Base-by-base conservation (phyloP, 2,888 invertebrate species). In the Tenthredo amoena region DNA sequence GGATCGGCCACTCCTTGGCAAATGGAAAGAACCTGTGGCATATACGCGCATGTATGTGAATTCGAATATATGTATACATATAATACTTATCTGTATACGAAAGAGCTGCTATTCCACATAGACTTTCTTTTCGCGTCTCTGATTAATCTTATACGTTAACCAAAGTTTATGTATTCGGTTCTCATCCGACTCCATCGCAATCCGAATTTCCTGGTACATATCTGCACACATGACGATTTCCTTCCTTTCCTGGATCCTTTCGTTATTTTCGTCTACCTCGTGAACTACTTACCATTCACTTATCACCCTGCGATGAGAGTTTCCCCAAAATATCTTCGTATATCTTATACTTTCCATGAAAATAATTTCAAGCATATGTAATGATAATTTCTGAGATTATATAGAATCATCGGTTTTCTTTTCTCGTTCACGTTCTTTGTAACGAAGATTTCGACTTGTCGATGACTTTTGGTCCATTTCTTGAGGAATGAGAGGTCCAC, bases 101-200 rank as follows among this genome's bases (percentile, higher is more conserved):
- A n/a, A 37, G 10, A 65, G 21, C 10, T 31, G 62, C 81, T 77
- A 74, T 74, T 81, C 71, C 68, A 34, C 76, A 68, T 65, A 40
- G 83, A 86, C 87, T 87, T 87, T 87, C 87, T 85, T 87, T 87
- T 87, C 83, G 79, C 47, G 34, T 34, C 26, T 82, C 68, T 31
- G 65, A 71, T 65, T 68, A 50, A 86, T 87, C 74, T 83, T 34
- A 62, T 31, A 62, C 62, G 55, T 55, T 55, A 55, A n/a, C 7
- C n/a, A 55, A 55, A 55, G 55, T 55, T 55, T 55, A n/a, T 55
- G 55, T 55, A 55, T 55, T 55, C 55, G 55, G n/a, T 55, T 55
- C 55, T 55, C 55, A 55, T 50, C 18, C 50, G 5, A 55, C 7
- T 55, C 7, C 55, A 55, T 55, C 55, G 55, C 6, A 55, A 55